Conservation (phyloP, 1,140 invertebrate species). For the Cotesia glomerata region DNA sequence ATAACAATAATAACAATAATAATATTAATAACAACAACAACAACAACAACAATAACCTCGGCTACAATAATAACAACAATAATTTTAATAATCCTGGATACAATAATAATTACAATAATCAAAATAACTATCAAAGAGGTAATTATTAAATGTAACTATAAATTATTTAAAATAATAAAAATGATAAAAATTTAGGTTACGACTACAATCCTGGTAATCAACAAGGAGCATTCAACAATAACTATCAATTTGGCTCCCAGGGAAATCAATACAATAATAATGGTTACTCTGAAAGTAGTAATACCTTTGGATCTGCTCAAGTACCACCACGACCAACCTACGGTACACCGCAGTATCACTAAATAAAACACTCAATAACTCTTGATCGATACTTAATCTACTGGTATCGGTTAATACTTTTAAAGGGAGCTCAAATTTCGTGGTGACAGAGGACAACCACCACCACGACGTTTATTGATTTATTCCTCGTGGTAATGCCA, state of each 20-base stretch:
- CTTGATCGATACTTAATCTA: not conserved
- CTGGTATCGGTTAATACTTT: not conserved
- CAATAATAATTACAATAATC: slow-evolving; percentile 13
- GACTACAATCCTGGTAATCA: slow-evolving; percentile 41
- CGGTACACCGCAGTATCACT: slow-evolving; percentile 64
- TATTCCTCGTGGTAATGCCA: no score
- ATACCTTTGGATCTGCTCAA: slow-evolving; percentile 41
- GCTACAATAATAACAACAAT: slow-evolving; percentile 19
- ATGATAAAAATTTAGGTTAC: slow-evolving; percentile 35
- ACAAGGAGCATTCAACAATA: slow-evolving; percentile 43
- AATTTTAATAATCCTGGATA: slow-evolving; percentile 34
- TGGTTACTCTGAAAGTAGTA: slow-evolving; percentile 36
- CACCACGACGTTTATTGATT: no score
- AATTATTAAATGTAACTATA: slow-evolving; percentile 8
- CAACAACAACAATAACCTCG: slow-evolving; percentile 47
- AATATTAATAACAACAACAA: slow-evolving; percentile 26
- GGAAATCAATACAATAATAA: slow-evolving; percentile 61
- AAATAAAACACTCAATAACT: slow-evolving; percentile 30
- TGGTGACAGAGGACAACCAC: not conserved
- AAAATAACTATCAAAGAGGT: slow-evolving; percentile 14
- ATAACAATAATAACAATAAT: slow-evolving; percentile 47
- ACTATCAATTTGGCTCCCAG: slow-evolving; percentile 62
- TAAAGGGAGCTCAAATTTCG: not conserved
- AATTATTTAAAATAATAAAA: slow-evolving; percentile 19
- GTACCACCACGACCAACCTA: slow-evolving; percentile 55